phyloP scores from a whole-genome alignment of 1,140 invertebrate genomes.

The Pseudomyrmex concolor region DNA sequence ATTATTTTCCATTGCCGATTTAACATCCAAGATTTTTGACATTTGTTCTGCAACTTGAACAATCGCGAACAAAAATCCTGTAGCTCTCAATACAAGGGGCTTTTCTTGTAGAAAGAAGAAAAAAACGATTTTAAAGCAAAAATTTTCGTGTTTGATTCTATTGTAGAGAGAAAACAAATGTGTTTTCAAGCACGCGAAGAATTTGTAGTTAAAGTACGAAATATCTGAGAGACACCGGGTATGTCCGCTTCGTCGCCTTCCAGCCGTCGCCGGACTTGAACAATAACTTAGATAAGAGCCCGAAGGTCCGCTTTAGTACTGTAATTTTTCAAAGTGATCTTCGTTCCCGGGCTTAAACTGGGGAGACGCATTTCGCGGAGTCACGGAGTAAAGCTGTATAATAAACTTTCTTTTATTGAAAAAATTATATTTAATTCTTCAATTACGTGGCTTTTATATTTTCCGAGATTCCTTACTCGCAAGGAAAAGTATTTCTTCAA shows the following conservation, averaged over 20 bases:
- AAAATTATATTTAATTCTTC: neutral
- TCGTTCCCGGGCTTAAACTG: slow-evolving; percentile 13
- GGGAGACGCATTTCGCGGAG: neutral
- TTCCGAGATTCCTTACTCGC: neutral
- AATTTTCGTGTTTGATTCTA: neutral
- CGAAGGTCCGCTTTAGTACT: slow-evolving; percentile 71
- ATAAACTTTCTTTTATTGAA: slow-evolving; percentile 11
- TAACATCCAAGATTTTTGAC: too few species aligned
- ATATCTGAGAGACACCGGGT: neutral
- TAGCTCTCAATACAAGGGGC: too few species aligned
- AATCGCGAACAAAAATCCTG: too few species aligned
- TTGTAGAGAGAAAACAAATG: neutral
- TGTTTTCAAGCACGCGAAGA: neutral
- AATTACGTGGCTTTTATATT: neutral
- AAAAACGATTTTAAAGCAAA: neutral
- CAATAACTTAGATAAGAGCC: slow-evolving; percentile 79
- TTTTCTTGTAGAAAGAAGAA: too few species aligned
- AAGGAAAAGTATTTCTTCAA: neutral
- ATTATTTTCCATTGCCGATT: too few species aligned
- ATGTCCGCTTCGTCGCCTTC: slow-evolving; percentile 64
- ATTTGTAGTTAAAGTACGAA: neutral
- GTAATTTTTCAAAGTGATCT: slow-evolving; percentile 69
- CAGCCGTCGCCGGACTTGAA: slow-evolving; percentile 68
- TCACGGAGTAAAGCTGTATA: neutral
- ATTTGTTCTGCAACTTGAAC: too few species aligned